Percentiles rank a stretch among this genome's conserved stretches.
These are phyloP conservation scores for Lepisosteus oculatus DNA, from an alignment of 2,113 vertebrate genomes.

Conservation along the genomic window DNA sequence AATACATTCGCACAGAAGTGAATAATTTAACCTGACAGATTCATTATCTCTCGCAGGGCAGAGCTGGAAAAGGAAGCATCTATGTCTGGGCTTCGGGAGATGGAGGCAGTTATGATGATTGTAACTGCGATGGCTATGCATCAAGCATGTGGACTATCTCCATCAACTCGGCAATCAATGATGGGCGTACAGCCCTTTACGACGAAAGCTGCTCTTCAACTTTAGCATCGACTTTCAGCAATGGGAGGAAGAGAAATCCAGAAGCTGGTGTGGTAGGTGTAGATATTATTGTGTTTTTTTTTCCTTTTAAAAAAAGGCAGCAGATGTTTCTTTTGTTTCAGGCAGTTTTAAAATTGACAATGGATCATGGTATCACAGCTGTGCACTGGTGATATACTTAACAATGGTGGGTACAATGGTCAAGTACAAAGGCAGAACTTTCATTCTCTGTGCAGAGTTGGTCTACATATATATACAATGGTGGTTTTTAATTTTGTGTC, in stretches of 20 bases:
- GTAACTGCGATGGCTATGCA: conserved; percentile 96
- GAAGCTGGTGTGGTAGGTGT: conserved; percentile 92
- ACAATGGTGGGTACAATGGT: neutral
- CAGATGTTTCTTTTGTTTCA: conserved; percentile 26
- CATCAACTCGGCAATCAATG: conserved; percentile 98
- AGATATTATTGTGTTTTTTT: conserved; percentile 2
- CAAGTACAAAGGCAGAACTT: no score
- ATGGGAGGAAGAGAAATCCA: conserved; percentile 93
- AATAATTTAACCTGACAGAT: conserved; percentile 19
- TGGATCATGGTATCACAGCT: conserved; percentile 6
- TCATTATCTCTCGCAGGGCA: conserved; percentile 64
- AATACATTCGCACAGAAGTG: conserved; percentile 10
- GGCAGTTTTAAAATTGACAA: conserved; percentile 19
- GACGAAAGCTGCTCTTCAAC: conserved; percentile 98
- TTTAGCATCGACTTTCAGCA: conserved; percentile 95
- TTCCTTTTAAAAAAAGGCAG: conserved; percentile 15
- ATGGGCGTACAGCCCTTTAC: conserved; percentile 90
- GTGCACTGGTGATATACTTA: conserved; percentile 8
- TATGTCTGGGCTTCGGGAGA: conserved; percentile 98
- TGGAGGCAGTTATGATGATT: conserved; percentile 96
- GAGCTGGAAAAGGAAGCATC: conserved; percentile 94
- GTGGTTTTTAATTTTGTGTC: no score
- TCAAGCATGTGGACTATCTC: conserved; percentile 99
- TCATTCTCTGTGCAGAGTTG: no score
- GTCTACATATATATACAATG: no score